Conservation (phyloP, 2,888 invertebrate species). For the Cantharis nigra region DNA sequence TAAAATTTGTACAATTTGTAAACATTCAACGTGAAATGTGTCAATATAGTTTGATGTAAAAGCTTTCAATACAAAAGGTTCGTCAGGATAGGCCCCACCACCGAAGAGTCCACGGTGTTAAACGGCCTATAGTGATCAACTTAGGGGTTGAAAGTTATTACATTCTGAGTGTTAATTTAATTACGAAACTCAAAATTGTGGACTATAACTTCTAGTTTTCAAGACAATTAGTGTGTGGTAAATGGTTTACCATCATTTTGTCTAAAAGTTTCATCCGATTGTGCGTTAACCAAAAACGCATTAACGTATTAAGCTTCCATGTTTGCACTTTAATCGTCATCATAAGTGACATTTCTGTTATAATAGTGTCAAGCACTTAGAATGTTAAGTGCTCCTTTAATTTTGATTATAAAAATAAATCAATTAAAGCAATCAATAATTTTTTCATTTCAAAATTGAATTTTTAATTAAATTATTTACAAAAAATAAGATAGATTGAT, state of each 20-base stretch:
- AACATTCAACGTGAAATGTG: slow-evolving; percentile 20
- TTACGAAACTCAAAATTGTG: slow-evolving; percentile 5
- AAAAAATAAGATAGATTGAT: too few species aligned
- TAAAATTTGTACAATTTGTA: slow-evolving; percentile 1
- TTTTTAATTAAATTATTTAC: too few species aligned
- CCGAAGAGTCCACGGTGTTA: slow-evolving; percentile 47
- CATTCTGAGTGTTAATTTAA: slow-evolving; percentile 8
- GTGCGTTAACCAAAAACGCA: slow-evolving; percentile 11
- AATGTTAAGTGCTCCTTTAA: slow-evolving; percentile 5
- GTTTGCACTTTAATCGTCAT: slow-evolving; percentile 11
- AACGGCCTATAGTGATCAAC: slow-evolving; percentile 32
- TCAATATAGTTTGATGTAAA: background rate
- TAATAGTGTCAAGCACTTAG: slow-evolving; percentile 4
- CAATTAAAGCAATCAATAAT: background rate
- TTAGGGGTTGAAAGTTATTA: slow-evolving; percentile 20
- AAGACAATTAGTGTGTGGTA: slow-evolving; percentile 9
- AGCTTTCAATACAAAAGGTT: slow-evolving; percentile 7
- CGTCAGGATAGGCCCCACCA: slow-evolving; percentile 36
- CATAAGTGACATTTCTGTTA: slow-evolving; percentile 5
- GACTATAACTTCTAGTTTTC: slow-evolving; percentile 15
- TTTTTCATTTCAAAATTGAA: background rate
- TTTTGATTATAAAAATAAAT: background rate
- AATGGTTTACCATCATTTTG: slow-evolving; percentile 16
- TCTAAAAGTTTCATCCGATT: slow-evolving; percentile 11
- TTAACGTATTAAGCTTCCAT: slow-evolving; percentile 12